Evolutionary conservation across 2,888 invertebrate genomes (phyloP).

Genomic region (Conomelus anceps): DNA sequence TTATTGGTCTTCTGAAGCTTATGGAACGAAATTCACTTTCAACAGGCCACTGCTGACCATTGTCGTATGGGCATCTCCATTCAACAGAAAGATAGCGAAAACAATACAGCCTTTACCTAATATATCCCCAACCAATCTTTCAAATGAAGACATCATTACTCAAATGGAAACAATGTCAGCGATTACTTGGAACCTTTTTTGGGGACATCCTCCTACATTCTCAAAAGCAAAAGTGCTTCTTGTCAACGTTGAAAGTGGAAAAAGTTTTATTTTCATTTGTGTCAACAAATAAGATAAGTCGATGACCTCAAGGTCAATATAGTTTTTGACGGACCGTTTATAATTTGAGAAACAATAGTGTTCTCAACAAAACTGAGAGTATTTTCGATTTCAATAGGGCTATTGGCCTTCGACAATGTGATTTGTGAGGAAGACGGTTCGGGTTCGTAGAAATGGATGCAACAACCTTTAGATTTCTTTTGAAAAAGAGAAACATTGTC

Average conservation of each 20-base stretch:
- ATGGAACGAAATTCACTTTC: neutral
- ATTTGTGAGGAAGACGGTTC: too few relatives aligned
- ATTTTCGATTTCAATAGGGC: neutral
- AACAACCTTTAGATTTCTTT: too few relatives aligned
- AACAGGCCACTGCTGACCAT: too few relatives aligned
- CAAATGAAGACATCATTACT: too few relatives aligned
- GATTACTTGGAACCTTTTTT: neutral
- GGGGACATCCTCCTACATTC: neutral
- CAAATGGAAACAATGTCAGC: neutral
- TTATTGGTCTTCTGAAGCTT: neutral
- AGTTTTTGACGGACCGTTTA: neutral
- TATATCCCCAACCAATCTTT: too few relatives aligned
- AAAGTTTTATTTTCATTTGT: neutral
- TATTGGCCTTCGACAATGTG: neutral
- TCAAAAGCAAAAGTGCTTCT: neutral
- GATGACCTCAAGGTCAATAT: neutral
- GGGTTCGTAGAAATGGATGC: neutral
- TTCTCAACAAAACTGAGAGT: neutral
- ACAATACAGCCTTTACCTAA: too few relatives aligned
- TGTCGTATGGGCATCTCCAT: neutral
- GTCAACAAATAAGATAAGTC: neutral
- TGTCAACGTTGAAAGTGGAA: neutral
- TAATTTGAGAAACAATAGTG: neutral
- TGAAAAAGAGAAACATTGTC: too few relatives aligned
- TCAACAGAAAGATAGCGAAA: neutral